Base-by-base conservation (phyloP, 1,140 invertebrate genomes). In the Odontomachus brunneus region DNA sequence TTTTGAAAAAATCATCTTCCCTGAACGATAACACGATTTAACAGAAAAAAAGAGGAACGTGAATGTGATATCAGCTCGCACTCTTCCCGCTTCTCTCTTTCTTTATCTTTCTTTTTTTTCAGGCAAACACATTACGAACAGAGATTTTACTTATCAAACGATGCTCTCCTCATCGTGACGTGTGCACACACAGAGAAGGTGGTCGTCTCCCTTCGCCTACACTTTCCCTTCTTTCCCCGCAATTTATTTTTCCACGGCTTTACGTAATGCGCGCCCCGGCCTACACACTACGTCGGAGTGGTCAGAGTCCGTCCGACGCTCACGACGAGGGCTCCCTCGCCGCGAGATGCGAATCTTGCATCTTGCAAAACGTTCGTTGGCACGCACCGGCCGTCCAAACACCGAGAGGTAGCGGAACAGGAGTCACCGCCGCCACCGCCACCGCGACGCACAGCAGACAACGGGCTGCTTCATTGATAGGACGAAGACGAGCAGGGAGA, bases 101-200 rank as follows among this genome's bases (percentile, higher is more conserved):
- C 14, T 48, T 24, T 62, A 33, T 49, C 53, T 33, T 5, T 33
- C 29, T 48, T 55, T 57, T 29, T 29, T 63, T 38, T 22, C 14
- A 53, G 7, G 9, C 44, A n/a, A 48, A 76, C 71, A 76, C 38
- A 59, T 71, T 80, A 17, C 51, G n/a, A 85, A 81, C 24, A 57
- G 71, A 63, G 49, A 84, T 80, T 91, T 93, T 92, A 93, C 92
- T 92, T 93, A 92, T 92, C 92, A 63, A 89, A 92, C 67, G 92
- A 81, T 84, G 92, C 83, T 85, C 89, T 92, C 89, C 90, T 92
- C 92, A 92, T 92, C 82, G 89, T 82, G 88, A 87, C 38, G 84
- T 76, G 51, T 60, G 75, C 59, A 55, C 82, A 81, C 83, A 71
- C 51, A 55, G 55, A 44, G 81, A 33, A 48, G 53, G 83, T 84